phyloP scores from a whole-genome alignment of 2,113 vertebrate species.

The Aplodontia rufa region DNA sequence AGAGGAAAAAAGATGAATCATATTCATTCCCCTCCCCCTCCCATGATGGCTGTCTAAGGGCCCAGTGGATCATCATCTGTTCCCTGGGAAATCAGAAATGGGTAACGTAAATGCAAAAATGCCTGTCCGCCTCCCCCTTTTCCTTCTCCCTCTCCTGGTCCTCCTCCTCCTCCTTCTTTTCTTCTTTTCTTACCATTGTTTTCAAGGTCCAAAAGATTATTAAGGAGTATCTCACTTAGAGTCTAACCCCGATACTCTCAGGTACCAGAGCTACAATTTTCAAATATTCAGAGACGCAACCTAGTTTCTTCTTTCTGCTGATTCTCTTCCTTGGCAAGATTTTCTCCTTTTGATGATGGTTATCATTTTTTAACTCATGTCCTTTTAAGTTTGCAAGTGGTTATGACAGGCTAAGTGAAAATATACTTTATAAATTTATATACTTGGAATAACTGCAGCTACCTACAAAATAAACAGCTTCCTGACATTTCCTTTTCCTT shows the following conservation, averaged over 20 bases:
- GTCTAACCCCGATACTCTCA: neutral
- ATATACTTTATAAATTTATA: neutral
- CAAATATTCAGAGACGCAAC: neutral
- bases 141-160: too few species aligned
- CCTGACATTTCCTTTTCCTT: neutral
- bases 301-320: neutral
- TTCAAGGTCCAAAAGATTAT: neutral
- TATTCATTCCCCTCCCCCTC: neutral
- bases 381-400: neutral
- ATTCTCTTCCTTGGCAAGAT: neutral
- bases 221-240: neutral
- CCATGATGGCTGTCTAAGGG: neutral
- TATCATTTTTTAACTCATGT: neutral
- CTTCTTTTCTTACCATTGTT: neutral
- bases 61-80: neutral
- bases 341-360: neutral
- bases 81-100: neutral
- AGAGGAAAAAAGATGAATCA: constrained; percentile 16
- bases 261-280: neutral
- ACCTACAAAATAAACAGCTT: neutral
- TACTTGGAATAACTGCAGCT: neutral
- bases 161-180: too few species aligned
- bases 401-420: neutral
- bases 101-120: neutral
- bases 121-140: too few species aligned